phyloP scores from a whole-genome alignment of 2,113 vertebrate species.

The Forbesichthys agassizii region DNA sequence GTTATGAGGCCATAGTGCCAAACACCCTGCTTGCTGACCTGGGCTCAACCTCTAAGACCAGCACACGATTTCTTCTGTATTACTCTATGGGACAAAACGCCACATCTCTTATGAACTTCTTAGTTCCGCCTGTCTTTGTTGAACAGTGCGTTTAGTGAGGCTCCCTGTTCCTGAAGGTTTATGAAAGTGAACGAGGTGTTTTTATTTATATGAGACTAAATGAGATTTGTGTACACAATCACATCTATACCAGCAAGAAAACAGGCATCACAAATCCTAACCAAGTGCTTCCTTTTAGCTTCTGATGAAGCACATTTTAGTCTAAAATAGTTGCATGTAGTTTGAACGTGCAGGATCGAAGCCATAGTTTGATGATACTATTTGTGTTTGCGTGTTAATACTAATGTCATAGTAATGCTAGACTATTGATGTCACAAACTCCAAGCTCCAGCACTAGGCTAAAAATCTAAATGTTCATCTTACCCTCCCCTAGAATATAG shows the following conservation, averaged over 20 bases:
- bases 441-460: neutral
- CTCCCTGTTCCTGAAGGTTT: neutral
- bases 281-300: conserved; percentile 45
- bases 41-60: conserved; percentile 10
- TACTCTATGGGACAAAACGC: conserved; percentile 21
- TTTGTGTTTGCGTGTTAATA: conserved; percentile 11
- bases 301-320: conserved; percentile 33
- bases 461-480: neutral
- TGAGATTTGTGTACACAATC: conserved; percentile 17
- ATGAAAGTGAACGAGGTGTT: conserved; percentile 4
- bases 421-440: conserved; percentile 26
- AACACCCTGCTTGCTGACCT: conserved; percentile 30
- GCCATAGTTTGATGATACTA: conserved; percentile 43
- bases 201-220: neutral
- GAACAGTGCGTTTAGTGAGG: neutral
- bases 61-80: neutral
- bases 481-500: neutral
- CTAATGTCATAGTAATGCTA: conserved; percentile 7
- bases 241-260: conserved; percentile 28
- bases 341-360: conserved; percentile 49
- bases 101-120: conserved; percentile 32
- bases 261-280: conserved; percentile 20
- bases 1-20: conserved; percentile 65
- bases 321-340: conserved; percentile 43
- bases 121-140: neutral